Base-by-base conservation (phyloP, 2,888 invertebrate genomes). In the Pemphredon lugubris region DNA sequence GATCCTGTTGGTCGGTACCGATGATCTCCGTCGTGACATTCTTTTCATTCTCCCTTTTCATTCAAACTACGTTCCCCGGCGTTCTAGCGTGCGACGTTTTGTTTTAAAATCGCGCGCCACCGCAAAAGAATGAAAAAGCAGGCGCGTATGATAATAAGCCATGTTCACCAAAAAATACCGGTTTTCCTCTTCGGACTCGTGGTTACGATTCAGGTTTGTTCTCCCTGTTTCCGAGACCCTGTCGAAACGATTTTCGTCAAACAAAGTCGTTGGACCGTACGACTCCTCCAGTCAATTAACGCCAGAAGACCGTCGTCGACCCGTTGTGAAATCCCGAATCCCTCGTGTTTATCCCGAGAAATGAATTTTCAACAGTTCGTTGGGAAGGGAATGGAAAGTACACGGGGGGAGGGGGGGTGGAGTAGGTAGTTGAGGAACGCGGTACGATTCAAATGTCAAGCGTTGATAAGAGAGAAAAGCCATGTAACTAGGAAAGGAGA, bases 161-260 rank as follows among this genome's bases (percentile, higher is more conserved):
- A 60, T 73, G 77, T 63, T 73, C 72, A 70, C 66, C 76, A 63
- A 80, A 79, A 81, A 81, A 80, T 79, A 78, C 81, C 80, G 81
- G 80, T 81, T 71, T 70, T 37, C 7, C 75, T 67, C 66, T 63
- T 63, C 57, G 63, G 69, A 51, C 72, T 53, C 63, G 63, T 65
- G 79, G 75, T 78, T 79, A 76, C 72, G 76, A 78, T 80, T 80
- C 81, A 67, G 78, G 78, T 78, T 80, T 76, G 78, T 73, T 72
- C 71, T 47, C 61, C 78, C 54, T 57, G 76, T 77, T 77, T 69
- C 76, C 71, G 77, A 66, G 77, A 65, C 60, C 70, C 75, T 68
- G 81, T 79, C 81, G 66, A 77, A 73, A 64, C 78, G 75, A 81
- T 80, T 80, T 80, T 80, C 81, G 76, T 81, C 80, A 81, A 81